Conservation (phyloP, 2,888 invertebrate genomes). For the Caenorhabditis uteleia region DNA sequence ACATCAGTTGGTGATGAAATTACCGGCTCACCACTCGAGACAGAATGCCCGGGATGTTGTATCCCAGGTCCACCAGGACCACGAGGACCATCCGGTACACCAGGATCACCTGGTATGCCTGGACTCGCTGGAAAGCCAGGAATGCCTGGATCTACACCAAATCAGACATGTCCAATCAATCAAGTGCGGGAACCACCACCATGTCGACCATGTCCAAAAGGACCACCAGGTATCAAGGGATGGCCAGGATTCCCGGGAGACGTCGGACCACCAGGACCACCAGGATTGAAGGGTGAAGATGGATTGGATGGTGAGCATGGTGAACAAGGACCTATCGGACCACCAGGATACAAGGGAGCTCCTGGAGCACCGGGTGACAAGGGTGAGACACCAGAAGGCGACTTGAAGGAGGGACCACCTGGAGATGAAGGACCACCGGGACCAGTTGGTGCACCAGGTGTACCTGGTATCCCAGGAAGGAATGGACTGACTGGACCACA, state of each 20-base stretch:
- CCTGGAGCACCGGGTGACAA: conserved; percentile 69
- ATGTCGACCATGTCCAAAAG: conserved; percentile 66
- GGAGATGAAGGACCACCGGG: conserved; percentile 69
- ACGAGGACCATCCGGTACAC: conserved; percentile 64
- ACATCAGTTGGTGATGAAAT: conserved; percentile 53
- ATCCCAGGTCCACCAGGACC: conserved; percentile 68
- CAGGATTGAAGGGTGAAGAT: conserved; percentile 66
- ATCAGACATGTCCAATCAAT: conserved; percentile 68
- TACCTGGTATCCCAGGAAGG: conserved; percentile 68
- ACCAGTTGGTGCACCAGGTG: conserved; percentile 66
- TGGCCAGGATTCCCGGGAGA: conserved; percentile 70
- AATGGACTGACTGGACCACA: conserved; percentile 65
- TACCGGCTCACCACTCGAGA: conserved; percentile 67
- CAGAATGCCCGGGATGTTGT: conserved; percentile 66
- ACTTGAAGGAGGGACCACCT: conserved; percentile 45
- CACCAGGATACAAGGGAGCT: conserved; percentile 62
- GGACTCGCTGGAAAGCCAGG: conserved; percentile 65
- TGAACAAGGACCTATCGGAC: conserved; percentile 57
- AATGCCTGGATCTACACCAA: conserved; percentile 68
- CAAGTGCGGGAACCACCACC: conserved; percentile 68
- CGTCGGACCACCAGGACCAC: conserved; percentile 65
- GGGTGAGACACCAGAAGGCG: conserved; percentile 68
- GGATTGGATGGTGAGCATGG: conserved; percentile 68
- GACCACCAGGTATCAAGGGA: conserved; percentile 68
- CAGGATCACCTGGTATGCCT: conserved; percentile 66